Conservation (phyloP, 2,888 invertebrate species). For the Meandrusa payeni region DNA sequence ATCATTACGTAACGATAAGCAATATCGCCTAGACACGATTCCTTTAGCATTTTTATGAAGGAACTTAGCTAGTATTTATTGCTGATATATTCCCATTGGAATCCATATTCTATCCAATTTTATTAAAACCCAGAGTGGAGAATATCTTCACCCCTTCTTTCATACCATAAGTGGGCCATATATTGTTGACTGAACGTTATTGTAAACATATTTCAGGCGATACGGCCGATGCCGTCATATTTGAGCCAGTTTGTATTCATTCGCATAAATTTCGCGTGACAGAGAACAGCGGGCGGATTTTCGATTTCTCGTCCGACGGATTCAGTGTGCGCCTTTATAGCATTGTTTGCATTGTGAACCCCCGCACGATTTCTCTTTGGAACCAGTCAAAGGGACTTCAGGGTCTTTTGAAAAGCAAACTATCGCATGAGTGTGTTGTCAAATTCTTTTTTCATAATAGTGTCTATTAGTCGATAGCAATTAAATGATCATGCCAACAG, state of each 20-base stretch:
- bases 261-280: constrained; percentile 38
- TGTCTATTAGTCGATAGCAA: too few species aligned
- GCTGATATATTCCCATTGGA: constrained; percentile 19
- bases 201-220: constrained; percentile 71
- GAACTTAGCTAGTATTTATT: too few species aligned
- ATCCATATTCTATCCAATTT: constrained; percentile 33
- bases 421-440: too few species aligned
- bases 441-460: too few species aligned
- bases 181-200: constrained; percentile 52
- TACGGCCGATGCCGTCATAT: constrained; percentile 48
- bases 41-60: too few species aligned
- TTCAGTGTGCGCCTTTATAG: constrained; percentile 5
- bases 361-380: background rate
- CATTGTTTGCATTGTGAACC: constrained; percentile 2
- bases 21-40: too few species aligned
- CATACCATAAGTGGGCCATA: constrained; percentile 58
- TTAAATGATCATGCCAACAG: too few species aligned
- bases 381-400: constrained; percentile 1
- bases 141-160: constrained; percentile 37
- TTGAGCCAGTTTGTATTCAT: constrained; percentile 56
- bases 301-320: constrained; percentile 9
- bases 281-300: constrained; percentile 24
- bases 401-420: too few species aligned
- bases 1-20: too few species aligned
- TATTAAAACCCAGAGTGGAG: constrained; percentile 30